A percentile compares a stretch with the other conserved stretches of the same genome.
These are phyloP conservation scores for Corythornis leucogaster DNA, from an alignment of 2,797 vertebrate species.

Conservation along the genomic window DNA sequence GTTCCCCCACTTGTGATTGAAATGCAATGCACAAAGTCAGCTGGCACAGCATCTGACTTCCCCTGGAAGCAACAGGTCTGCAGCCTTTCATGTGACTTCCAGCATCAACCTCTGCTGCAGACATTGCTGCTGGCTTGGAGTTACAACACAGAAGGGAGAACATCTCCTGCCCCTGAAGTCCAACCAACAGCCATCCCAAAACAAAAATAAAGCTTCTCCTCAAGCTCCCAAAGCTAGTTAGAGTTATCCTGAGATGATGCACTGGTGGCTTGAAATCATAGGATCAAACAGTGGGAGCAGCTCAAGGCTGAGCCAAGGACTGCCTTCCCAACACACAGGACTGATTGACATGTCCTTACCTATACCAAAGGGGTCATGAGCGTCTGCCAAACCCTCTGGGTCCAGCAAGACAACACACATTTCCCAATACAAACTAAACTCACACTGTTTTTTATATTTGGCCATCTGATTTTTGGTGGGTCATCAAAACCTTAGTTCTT, in stretches of 20 bases:
- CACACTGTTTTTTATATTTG: neutral
- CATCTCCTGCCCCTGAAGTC: neutral
- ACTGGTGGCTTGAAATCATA: neutral
- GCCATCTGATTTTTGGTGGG: neutral
- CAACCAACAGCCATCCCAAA: neutral
- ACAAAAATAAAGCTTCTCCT: neutral
- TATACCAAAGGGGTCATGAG: neutral
- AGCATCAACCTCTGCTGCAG: neutral
- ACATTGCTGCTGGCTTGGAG: neutral
- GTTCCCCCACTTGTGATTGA: slow-evolving; percentile 30
- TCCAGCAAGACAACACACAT: neutral
- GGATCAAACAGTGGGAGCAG: neutral
- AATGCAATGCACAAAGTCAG: slow-evolving; percentile 43
- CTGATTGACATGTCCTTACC: neutral
- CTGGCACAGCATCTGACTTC: rapidly evolving
- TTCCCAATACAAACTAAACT: neutral
- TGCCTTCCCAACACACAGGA: neutral
- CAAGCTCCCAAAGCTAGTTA: neutral
- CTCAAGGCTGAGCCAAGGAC: neutral
- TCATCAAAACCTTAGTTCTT: neutral
- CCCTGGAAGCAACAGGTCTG: neutral
- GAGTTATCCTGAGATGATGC: neutral
- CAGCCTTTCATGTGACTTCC: neutral
- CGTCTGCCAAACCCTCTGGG: neutral
- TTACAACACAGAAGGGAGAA: neutral